Evolutionary conservation across 2,113 vertebrate genomes (phyloP), one percentile per base, ranked within the genome.

Genomic region (Okapia johnstoni): DNA sequence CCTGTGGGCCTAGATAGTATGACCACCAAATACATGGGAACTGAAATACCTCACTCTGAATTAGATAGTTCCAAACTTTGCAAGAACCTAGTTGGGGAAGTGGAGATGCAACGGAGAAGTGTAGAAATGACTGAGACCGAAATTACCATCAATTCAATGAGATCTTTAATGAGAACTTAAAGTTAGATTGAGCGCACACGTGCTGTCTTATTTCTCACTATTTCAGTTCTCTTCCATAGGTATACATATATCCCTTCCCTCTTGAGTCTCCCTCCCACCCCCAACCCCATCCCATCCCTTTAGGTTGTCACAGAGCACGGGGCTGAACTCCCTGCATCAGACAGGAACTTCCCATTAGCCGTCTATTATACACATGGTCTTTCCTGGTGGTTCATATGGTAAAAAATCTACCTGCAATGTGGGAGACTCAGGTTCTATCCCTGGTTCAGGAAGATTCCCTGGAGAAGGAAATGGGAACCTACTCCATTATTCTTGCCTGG

Each of bases 141-240:
- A 61, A 79, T 91, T 94, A 19, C 25, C 73, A 73, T 28, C 28
- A 57, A 36, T 5, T 48, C 4, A 77, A 15, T 57, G 55, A 54
- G 61, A 70, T 50, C 33, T 40, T 40, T 15, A 93, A 92, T n/a
- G 28, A 58, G 40, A 91, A 9, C 5, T 48, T 55, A 43, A 33
- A 85, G 9, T 77, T 36, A 25, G 43, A 63, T 80, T 80, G 28
- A 23, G 40, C 4, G 40, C 30, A 90, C 58, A 48, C 28, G 2
- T 43, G n/a, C 92, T 88, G 60, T 54, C 88, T 81, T 93, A 93
- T 94, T 97, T 98, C 96, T 96, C 85, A 70, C n/a, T 36, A 36
- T 43, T 43, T 43, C 36, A 13, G 21, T 40, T 25, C 5, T 13
- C 66, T 73, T 25, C 10, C 66, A 43, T 21, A 43, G 36, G 11